Evolutionary conservation across 1,140 invertebrate genomes (phyloP).

Genomic region (Galendromus occidentalis): DNA sequence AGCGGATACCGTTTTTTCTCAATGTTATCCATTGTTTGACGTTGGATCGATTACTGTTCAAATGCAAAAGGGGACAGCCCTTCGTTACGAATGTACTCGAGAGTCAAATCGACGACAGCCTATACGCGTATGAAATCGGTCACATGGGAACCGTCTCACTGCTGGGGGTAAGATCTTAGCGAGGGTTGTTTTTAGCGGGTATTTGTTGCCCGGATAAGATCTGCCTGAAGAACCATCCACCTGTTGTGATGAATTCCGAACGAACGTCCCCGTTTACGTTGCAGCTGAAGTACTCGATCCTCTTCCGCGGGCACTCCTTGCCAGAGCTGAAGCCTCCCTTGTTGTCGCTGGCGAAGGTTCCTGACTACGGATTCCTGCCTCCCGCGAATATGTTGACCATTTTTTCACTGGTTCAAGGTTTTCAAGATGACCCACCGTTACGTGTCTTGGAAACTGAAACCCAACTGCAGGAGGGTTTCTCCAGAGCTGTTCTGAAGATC

Average conservation of each 20-base stretch:
- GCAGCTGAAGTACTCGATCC: conserved; percentile 1
- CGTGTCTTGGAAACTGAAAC: neutral
- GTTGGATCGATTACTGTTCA: neutral
- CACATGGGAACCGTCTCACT: neutral
- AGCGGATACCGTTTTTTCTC: neutral
- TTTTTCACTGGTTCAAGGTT: neutral
- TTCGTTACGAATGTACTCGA: neutral
- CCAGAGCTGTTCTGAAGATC: neutral
- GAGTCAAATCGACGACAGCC: neutral
- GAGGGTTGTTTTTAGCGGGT: neutral
- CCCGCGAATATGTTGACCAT: neutral
- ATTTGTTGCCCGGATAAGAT: too few species aligned
- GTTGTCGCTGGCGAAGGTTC: neutral
- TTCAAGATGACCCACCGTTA: neutral
- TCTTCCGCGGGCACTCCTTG: neutral
- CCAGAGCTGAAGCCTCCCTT: neutral
- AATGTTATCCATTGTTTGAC: neutral
- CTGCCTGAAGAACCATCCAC: too few species aligned
- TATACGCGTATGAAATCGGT: conserved; percentile 2
- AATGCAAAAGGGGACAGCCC: neutral
- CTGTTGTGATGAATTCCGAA: too few species aligned
- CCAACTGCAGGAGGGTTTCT: neutral
- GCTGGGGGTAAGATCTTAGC: neutral
- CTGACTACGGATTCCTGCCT: neutral
- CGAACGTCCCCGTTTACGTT: too few species aligned